A percentile compares a stretch with the other conserved stretches of the same genome.
Evolutionary conservation across 2,888 invertebrate species (phyloP).

Genomic region (Patella depressa): DNA sequence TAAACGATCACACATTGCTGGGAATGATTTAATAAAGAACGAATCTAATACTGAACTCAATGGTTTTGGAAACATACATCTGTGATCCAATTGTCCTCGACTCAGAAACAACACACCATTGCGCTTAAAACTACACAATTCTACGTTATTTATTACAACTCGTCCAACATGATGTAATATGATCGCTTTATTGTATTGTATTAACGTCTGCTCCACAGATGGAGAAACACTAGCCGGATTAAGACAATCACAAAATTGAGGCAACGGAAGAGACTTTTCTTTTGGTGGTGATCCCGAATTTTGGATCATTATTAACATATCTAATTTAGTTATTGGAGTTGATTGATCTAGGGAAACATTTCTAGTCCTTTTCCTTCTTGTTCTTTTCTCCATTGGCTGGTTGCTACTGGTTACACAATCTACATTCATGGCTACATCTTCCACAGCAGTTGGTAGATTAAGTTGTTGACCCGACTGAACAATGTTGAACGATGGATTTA

Average conservation of each 20-base stretch:
- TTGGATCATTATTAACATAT: too few relatives aligned
- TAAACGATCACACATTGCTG: background rate
- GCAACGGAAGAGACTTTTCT: background rate
- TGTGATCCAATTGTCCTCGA: background rate
- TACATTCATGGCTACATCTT: background rate
- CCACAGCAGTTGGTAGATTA: too few relatives aligned
- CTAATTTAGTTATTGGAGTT: too few relatives aligned
- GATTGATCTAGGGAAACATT: too few relatives aligned
- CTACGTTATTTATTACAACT: background rate
- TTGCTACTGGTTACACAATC: background rate
- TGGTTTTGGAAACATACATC: background rate
- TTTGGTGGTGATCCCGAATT: background rate
- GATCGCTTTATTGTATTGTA: background rate
- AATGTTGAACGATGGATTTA: too few relatives aligned
- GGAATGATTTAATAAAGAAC: background rate
- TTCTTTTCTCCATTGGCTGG: too few relatives aligned
- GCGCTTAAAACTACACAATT: background rate
- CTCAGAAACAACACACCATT: background rate
- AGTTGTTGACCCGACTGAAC: too few relatives aligned
- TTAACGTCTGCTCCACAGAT: background rate
- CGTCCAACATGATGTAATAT: background rate
- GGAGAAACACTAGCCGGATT: background rate
- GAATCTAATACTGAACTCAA: background rate
- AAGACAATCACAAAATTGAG: background rate
- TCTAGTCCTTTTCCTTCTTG: too few relatives aligned